Percentiles rank a stretch among this genome's conserved stretches.
Evolutionary conservation across 2,888 invertebrate species (phyloP).

Genomic region (Agrilus cyanescens): DNA sequence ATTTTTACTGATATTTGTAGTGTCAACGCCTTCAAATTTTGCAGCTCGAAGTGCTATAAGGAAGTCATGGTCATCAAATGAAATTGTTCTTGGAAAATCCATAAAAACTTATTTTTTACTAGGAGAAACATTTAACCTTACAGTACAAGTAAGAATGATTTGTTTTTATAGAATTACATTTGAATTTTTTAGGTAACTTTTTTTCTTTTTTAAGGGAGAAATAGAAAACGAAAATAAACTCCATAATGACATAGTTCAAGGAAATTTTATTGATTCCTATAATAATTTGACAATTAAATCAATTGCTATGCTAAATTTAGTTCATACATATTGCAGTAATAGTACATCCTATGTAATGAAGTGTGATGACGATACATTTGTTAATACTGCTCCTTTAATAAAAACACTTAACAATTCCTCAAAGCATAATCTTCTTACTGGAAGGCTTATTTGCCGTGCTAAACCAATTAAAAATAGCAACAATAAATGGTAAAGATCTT

Average conservation of each 20-base stretch:
- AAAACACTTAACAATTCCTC: constrained; percentile 21
- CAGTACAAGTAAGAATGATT: constrained; percentile 34
- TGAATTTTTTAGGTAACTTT: constrained; percentile 2
- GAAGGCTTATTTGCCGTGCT: constrained; percentile 68
- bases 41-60: constrained; percentile 54
- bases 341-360: constrained; percentile 57
- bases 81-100: constrained; percentile 27
- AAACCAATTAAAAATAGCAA: constrained; percentile 58
- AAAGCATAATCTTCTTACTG: constrained; percentile 47
- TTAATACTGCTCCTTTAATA: constrained; percentile 61
- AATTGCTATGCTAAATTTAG: constrained; percentile 75
- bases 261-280: constrained; percentile 72
- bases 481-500: constrained; percentile 60
- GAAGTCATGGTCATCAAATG: constrained; percentile 52
- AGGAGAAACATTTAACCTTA: constrained; percentile 46
- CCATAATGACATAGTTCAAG: constrained; percentile 71
- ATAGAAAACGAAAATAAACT: constrained; percentile 54
- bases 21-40: constrained; percentile 59
- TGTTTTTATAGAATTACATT: neutral
- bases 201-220: constrained; percentile 40
- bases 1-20: constrained; percentile 61
- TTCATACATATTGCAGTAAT: constrained; percentile 50
- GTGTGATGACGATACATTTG: constrained; percentile 79
- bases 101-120: constrained; percentile 44
- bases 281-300: constrained; percentile 80